Percentiles rank a stretch among this genome's conserved stretches.
phyloP scores from a whole-genome alignment of 2,797 vertebrate species.

The Typhlichthys eigenmanni region DNA sequence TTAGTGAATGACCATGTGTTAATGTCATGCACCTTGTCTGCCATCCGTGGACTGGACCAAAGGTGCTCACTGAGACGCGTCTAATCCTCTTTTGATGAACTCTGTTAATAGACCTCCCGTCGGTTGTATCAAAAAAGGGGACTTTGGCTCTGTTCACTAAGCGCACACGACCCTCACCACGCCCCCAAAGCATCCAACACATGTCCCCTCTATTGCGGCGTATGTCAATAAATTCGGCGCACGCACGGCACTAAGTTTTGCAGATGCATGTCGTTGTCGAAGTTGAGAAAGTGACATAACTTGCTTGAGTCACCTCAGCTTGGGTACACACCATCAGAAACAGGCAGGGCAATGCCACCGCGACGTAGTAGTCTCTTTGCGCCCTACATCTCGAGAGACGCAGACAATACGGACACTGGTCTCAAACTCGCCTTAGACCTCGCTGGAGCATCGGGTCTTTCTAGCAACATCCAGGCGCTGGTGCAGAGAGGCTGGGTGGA shows the following conservation, averaged over 20 bases:
- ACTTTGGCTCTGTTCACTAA: slow-evolving; percentile 64
- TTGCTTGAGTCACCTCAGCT: neutral
- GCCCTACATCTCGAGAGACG: slow-evolving; percentile 45
- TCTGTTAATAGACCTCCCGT: slow-evolving; percentile 72
- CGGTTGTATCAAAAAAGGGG: slow-evolving; percentile 50
- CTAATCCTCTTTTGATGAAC: slow-evolving; percentile 85
- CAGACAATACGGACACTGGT: slow-evolving; percentile 6
- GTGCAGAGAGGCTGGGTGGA: slow-evolving; percentile 47
- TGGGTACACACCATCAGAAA: neutral
- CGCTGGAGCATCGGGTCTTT: slow-evolving; percentile 16
- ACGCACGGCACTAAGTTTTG: slow-evolving; percentile 25
- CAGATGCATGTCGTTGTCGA: neutral
- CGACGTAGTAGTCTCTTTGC: slow-evolving; percentile 51
- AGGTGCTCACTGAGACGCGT: slow-evolving; percentile 66
- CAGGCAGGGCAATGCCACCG: slow-evolving; percentile 38
- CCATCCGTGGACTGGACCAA: slow-evolving; percentile 23
- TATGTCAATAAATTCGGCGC: slow-evolving; percentile 65
- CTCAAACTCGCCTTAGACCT: slow-evolving; percentile 1
- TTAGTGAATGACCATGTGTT: neutral
- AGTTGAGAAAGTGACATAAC: neutral
- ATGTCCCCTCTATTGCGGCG: slow-evolving; percentile 17
- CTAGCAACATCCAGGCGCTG: slow-evolving; percentile 48
- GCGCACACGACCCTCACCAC: slow-evolving; percentile 75
- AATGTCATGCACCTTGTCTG: slow-evolving; percentile 6
- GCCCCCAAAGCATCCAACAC: slow-evolving; percentile 56